Conservation (phyloP, 1,140 invertebrate species). For the Drosophila pruinosa region DNA sequence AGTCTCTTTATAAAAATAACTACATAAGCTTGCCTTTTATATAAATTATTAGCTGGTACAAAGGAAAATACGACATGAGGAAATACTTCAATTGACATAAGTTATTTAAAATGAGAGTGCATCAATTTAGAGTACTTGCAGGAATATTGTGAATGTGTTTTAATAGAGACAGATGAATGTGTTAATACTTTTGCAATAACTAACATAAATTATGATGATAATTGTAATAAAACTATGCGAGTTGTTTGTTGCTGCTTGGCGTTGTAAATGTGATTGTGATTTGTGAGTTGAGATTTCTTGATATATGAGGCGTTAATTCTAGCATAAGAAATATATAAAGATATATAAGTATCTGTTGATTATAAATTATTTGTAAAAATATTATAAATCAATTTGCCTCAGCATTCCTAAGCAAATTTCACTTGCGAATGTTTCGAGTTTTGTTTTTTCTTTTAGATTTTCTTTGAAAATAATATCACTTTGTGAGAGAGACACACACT, state of each 20-base stretch:
- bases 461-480: slow-evolving; percentile 81
- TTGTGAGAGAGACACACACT: slow-evolving; percentile 17
- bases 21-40: slow-evolving; percentile 23
- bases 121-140: slow-evolving; percentile 2
- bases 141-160: not conserved
- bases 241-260: slow-evolving; percentile 31
- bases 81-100: not conserved
- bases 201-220: slow-evolving; percentile 40
- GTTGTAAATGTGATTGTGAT: slow-evolving; percentile 46
- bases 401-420: slow-evolving; percentile 1
- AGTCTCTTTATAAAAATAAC: not conserved
- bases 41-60: slow-evolving; percentile 17
- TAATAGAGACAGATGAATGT: slow-evolving; percentile 18
- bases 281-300: slow-evolving; percentile 12
- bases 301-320: slow-evolving; percentile 27
- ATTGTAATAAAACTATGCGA: slow-evolving; percentile 61
- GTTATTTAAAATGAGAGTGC: slow-evolving; percentile 5
- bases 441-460: slow-evolving; percentile 53
- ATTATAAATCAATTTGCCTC: slow-evolving; percentile 32
- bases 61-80: slow-evolving; percentile 4
- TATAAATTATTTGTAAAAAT: slow-evolving; percentile 65
- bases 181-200: slow-evolving; percentile 60
- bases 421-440: slow-evolving; percentile 68
- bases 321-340: slow-evolving; percentile 11
- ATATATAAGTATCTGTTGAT: slow-evolving; percentile 24